Conservation (phyloP, 2,797 vertebrate species). For the Acanthiza pusilla region DNA sequence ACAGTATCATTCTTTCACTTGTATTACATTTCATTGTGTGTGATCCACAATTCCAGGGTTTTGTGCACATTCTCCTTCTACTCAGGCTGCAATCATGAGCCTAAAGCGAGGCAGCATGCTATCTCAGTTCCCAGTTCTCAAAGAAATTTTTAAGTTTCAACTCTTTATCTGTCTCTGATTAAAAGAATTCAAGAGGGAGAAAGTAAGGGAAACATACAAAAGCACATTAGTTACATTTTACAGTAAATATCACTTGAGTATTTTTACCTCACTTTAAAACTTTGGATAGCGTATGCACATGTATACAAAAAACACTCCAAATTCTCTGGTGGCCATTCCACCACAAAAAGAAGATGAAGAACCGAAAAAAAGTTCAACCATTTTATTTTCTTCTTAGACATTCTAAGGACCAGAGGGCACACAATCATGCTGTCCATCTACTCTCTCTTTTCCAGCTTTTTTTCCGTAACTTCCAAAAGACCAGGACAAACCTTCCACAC, state of each 20-base stretch:
- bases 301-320: not conserved
- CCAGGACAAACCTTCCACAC: not conserved
- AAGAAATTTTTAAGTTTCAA: not conserved
- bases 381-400: not conserved
- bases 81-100: not conserved
- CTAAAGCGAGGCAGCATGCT: not conserved
- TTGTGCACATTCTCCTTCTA: not conserved
- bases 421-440: not conserved
- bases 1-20: not conserved
- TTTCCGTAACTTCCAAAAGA: not conserved
- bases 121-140: not conserved
- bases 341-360: not conserved
- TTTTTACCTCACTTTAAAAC: not conserved
- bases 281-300: fast-evolving
- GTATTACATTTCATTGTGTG: fast-evolving
- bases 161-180: not conserved
- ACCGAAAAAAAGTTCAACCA: not conserved
- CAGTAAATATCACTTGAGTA: not conserved
- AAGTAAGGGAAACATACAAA: not conserved
- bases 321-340: not conserved
- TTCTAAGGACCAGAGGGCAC: not conserved
- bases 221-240: not conserved
- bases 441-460: not conserved
- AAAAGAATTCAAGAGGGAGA: not conserved
- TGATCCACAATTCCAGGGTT: not conserved